A percentile compares a stretch with the other conserved stretches of the same genome.
Conservation (phyloP, 1,140 invertebrate species). For the Pseudomyrmex cubaensis region DNA sequence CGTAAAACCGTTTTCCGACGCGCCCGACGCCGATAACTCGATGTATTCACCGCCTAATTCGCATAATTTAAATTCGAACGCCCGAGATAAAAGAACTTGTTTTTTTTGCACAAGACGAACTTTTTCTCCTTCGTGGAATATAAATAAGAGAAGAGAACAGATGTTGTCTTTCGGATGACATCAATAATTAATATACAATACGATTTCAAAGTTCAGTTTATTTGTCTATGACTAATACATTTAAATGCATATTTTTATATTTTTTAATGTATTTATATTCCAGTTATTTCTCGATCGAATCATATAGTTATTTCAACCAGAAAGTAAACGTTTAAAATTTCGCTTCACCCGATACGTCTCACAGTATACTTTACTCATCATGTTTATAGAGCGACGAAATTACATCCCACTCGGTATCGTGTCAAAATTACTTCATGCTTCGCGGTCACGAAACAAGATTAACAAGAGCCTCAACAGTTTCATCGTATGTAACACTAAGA, state of each 20-base stretch:
- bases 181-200: background rate
- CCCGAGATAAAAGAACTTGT: background rate
- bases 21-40: background rate
- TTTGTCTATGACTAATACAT: background rate
- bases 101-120: background rate
- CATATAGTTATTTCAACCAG: background rate
- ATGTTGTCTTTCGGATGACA: background rate
- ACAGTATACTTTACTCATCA: background rate
- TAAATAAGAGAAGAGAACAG: background rate
- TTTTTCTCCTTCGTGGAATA: background rate
- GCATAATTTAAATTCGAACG: slow-evolving; percentile 46
- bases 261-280: background rate
- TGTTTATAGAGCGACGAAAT: slow-evolving; percentile 8
- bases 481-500: slow-evolving; percentile 19
- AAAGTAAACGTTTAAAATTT: background rate
- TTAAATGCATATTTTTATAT: too few relatives aligned
- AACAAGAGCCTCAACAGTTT: slow-evolving; percentile 30
- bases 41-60: slow-evolving; percentile 34
- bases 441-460: slow-evolving; percentile 50
- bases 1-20: slow-evolving; percentile 15
- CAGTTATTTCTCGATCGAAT: background rate
- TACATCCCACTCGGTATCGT: slow-evolving; percentile 18
- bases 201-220: background rate
- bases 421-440: slow-evolving; percentile 43
- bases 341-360: background rate